Evolutionary conservation across 2,113 vertebrate species (phyloP).

Genomic region (Anser cygnoides): DNA sequence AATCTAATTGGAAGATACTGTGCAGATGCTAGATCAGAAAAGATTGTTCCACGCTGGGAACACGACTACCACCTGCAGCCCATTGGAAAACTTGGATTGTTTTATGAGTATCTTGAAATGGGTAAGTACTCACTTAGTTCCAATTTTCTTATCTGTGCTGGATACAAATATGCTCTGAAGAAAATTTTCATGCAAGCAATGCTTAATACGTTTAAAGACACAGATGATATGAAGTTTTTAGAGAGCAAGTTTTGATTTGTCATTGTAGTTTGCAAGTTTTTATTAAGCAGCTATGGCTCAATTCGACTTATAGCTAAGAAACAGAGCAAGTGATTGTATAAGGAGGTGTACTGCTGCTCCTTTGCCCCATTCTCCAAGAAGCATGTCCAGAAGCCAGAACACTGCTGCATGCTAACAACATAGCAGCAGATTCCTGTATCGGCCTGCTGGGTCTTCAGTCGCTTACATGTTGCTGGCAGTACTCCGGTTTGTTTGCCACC

Average conservation of each 20-base stretch:
- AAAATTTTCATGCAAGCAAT: not conserved
- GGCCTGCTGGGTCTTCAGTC: not conserved
- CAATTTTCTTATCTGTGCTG: not conserved
- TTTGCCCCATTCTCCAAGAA: not conserved
- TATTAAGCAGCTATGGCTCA: not conserved
- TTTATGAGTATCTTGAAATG: constrained; percentile 97
- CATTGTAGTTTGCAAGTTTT: not conserved
- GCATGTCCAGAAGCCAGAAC: not conserved
- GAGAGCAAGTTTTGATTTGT: not conserved
- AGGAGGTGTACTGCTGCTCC: not conserved
- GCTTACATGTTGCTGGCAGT: not conserved
- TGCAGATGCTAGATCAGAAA: constrained; percentile 73
- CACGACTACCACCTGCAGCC: constrained; percentile 90
- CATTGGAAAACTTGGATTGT: constrained; percentile 85
- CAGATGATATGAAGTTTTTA: not conserved
- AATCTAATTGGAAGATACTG: constrained; percentile 85
- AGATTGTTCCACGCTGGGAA: constrained; percentile 87
- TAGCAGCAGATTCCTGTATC: not conserved
- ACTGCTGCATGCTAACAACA: not conserved
- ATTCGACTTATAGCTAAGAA: not conserved
- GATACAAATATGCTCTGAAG: not conserved
- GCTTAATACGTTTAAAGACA: not conserved
- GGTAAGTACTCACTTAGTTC: constrained; percentile 76
- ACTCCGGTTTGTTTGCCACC: not conserved
- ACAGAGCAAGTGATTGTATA: not conserved